A percentile compares a stretch with the other conserved stretches of the same genome.
These are phyloP conservation scores for Chaitophorus viminalis DNA, from an alignment of 2,888 invertebrate genomes.

Conservation along the genomic window DNA sequence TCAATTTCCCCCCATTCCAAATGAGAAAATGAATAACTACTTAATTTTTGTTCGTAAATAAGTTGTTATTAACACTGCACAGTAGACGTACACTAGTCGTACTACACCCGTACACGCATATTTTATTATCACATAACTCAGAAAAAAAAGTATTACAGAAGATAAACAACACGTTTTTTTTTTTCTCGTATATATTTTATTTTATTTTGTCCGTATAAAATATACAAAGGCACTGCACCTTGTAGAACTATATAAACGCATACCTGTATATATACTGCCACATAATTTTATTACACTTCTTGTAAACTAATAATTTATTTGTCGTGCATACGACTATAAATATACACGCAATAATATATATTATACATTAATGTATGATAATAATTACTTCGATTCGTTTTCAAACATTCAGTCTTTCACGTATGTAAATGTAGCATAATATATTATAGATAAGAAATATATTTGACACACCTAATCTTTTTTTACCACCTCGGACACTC, in stretches of 20 bases:
- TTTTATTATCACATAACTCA: background rate
- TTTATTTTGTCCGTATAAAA: background rate
- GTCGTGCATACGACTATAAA: background rate
- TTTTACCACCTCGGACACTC: too few species aligned
- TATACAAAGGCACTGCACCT: background rate
- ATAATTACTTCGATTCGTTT: background rate
- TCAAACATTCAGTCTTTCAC: background rate
- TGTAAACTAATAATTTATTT: background rate
- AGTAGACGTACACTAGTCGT: background rate
- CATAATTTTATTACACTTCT: background rate
- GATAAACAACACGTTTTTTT: slow-evolving; percentile 7
- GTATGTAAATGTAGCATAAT: too few species aligned
- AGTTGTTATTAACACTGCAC: background rate
- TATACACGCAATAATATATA: background rate
- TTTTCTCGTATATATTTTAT: background rate
- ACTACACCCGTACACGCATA: background rate
- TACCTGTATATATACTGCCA: background rate
- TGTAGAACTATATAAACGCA: background rate
- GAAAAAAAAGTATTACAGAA: background rate
- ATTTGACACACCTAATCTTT: too few species aligned
- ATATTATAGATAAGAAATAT: too few species aligned
- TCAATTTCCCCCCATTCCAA: background rate
- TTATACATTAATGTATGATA: background rate
- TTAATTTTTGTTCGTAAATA: background rate
- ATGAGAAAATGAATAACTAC: background rate